phyloP scores from a whole-genome alignment of 1,140 invertebrate genomes.

The Phymastichus coffea region DNA sequence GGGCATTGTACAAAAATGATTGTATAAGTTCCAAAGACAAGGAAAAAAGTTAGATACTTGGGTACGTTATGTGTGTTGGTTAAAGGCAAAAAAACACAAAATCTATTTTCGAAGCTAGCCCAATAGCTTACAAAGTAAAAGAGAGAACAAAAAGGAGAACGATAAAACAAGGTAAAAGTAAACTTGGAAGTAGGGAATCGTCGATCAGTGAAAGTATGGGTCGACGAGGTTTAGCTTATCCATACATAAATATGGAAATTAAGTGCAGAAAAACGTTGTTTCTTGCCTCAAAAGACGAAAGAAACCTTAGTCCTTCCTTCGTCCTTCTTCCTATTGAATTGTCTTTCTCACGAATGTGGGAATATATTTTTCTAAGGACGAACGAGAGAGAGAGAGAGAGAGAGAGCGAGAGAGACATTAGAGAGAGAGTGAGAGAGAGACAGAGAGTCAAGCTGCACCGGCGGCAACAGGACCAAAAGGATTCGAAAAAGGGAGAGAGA shows the following conservation, averaged over 20 bases:
- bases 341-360: constrained; percentile 31
- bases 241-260: constrained; percentile 18
- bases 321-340: constrained; percentile 28
- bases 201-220: too few relatives aligned
- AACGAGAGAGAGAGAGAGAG: too few relatives aligned
- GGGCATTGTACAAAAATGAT: too few relatives aligned
- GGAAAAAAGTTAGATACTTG: too few relatives aligned
- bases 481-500: neutral
- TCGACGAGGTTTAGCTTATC: too few relatives aligned
- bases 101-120: too few relatives aligned
- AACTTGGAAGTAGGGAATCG: constrained; percentile 1
- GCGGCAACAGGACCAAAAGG: constrained; percentile 12
- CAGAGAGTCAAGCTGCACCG: constrained; percentile 23
- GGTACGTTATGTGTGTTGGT: too few relatives aligned
- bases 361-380: constrained; percentile 23
- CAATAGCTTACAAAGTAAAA: neutral
- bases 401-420: constrained; percentile 12
- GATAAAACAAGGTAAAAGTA: constrained; percentile 27
- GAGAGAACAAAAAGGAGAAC: constrained; percentile 30
- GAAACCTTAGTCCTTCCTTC: too few relatives aligned
- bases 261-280: constrained; percentile 1
- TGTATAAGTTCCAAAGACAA: too few relatives aligned
- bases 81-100: neutral
- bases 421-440: constrained; percentile 5
- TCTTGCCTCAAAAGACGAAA: constrained; percentile 9